These are phyloP conservation scores for Leucophenga varia DNA, from an alignment of 1,140 invertebrate species.

Conservation along the genomic window DNA sequence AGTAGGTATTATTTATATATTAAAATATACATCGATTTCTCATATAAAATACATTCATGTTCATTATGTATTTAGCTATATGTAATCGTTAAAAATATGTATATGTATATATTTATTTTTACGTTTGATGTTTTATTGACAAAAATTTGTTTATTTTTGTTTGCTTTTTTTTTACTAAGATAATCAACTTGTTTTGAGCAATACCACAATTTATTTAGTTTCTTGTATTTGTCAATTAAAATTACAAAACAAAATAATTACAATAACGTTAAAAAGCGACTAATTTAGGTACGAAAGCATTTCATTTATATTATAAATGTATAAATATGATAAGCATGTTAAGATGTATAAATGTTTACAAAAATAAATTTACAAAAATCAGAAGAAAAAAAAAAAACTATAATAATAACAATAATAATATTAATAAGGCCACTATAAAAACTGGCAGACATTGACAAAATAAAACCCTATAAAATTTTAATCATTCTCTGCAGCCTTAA, in stretches of 20 bases:
- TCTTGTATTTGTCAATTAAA: slow-evolving; percentile 11
- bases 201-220: slow-evolving; percentile 21
- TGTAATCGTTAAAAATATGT: no score
- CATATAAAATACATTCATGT: slow-evolving; percentile 4
- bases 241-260: slow-evolving; percentile 8
- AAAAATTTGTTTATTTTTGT: no score
- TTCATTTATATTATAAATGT: not conserved
- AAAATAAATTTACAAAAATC: slow-evolving; percentile 3
- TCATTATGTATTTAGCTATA: not conserved
- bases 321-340: slow-evolving; percentile 1
- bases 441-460: slow-evolving; percentile 35
- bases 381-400: slow-evolving; percentile 21
- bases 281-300: no score
- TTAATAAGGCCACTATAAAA: slow-evolving; percentile 53
- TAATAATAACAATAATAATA: slow-evolving; percentile 40
- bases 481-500: no score
- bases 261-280: slow-evolving; percentile 10
- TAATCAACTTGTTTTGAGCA: slow-evolving; percentile 29
- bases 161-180: no score
- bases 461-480: no score
- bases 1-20: slow-evolving; percentile 5
- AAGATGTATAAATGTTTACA: slow-evolving; percentile 9
- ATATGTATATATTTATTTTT: slow-evolving; percentile 8
- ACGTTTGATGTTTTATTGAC: no score
- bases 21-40: slow-evolving; percentile 5